Evolutionary conservation across 2,888 invertebrate species (phyloP), one percentile per base, ranked within the genome.

Genomic region (Lasioglossum calceatum): DNA sequence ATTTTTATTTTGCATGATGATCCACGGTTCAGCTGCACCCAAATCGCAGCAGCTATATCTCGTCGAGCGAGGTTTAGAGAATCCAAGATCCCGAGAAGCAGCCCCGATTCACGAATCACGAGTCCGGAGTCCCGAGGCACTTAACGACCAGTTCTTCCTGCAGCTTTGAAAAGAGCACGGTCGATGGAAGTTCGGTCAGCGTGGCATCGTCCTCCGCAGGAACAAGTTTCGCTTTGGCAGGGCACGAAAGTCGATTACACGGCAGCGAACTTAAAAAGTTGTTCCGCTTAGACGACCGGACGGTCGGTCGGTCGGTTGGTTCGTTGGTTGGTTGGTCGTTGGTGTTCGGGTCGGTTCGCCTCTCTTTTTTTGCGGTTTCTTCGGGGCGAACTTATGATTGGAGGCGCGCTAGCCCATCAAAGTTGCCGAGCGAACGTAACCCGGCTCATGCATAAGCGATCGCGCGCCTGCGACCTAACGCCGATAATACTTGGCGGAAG

Each of bases 391-490:
- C 70, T 84, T 71, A n/a, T 58, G 77, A 80, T 80, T 74, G 77
- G 70, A 77, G 58, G 67, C 44, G 84, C 58, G 78, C 72, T 67
- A 79, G 77, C n/a, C 73, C 79, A 74, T 84, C 84, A 75, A 85
- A 82, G 61, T 85, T 82, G 71, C 75, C 78, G 77, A 61, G 70
- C 47, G 74, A 54, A 85, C 79, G 83, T 82, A 85, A 79, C 85
- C 75, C 64, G 70, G 39, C 84, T 84, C 85, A 74, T 80, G 84
- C 84, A 86, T 86, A 86, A 86, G 77, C 67, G 85, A 86, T 84
- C 80, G 61, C 32, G 77, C 61, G 85, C 61, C 73, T 77, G 85
- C 77, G 79, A 84, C 79, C 79, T 50, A 58, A 85, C 39, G 71
- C 78, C 79, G 81, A 78, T 84, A 81, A 50, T 75, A 75, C 73